phyloP scores from a whole-genome alignment of 2,797 vertebrate species.

The Sebastes matsubarae region DNA sequence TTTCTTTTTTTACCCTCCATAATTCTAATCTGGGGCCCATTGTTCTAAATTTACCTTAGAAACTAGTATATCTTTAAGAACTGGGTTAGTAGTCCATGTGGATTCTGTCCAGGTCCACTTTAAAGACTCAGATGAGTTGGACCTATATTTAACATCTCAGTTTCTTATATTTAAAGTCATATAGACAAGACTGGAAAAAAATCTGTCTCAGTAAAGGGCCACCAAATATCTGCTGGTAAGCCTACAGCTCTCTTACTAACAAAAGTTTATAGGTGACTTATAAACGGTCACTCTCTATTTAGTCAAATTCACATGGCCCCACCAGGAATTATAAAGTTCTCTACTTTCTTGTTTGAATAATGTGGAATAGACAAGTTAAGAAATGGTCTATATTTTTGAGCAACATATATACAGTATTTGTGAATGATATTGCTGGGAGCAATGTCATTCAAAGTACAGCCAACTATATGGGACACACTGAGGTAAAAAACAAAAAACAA shows the following conservation, averaged over 20 bases:
- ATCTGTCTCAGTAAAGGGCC: not conserved
- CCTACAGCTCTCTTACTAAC: not conserved
- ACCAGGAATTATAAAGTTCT: not conserved
- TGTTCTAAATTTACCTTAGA: constrained; percentile 67
- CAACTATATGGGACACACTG: not conserved
- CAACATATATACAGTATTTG: not conserved
- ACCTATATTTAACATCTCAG: constrained; percentile 13
- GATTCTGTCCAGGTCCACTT: constrained; percentile 48
- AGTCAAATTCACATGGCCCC: not conserved
- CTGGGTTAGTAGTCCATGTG: constrained; percentile 76
- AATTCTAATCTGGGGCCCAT: constrained; percentile 63
- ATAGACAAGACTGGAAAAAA: not conserved
- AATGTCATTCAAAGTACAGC: not conserved
- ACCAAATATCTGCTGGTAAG: not conserved
- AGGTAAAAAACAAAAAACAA: not conserved
- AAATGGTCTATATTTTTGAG: not conserved
- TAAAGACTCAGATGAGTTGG: constrained; percentile 16
- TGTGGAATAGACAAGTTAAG: not conserved
- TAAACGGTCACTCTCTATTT: not conserved
- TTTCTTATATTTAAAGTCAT: constrained; percentile 11
- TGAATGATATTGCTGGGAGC: not conserved
- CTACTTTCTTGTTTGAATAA: not conserved
- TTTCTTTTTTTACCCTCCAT: constrained; percentile 16
- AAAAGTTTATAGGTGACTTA: not conserved
- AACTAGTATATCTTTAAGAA: constrained; percentile 60